Evolutionary conservation across 2,888 invertebrate species (phyloP).

Genomic region (Halictus ligatus): DNA sequence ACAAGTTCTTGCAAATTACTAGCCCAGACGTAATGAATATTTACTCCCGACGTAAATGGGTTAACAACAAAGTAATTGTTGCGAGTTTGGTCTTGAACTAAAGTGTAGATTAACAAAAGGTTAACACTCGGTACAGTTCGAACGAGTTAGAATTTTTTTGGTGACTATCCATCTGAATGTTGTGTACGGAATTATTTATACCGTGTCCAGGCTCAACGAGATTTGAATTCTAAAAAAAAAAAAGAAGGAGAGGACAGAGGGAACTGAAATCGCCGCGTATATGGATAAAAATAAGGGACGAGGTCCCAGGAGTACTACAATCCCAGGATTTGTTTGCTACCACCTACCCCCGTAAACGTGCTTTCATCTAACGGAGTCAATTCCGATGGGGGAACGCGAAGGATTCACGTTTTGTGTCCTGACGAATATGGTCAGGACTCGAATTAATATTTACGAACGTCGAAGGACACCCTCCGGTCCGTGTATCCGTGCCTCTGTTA

Average conservation of each 20-base stretch:
- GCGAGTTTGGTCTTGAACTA: neutral
- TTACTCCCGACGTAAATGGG: neutral
- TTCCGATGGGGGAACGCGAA: slow-evolving; percentile 56
- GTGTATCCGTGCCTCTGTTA: neutral
- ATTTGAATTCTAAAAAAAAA: slow-evolving; percentile 33
- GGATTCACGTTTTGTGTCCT: slow-evolving; percentile 49
- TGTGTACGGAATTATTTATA: slow-evolving; percentile 75
- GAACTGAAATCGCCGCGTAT: slow-evolving; percentile 57
- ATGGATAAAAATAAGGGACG: slow-evolving; percentile 63
- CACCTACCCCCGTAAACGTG: slow-evolving; percentile 68
- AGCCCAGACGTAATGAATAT: neutral
- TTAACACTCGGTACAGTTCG: neutral
- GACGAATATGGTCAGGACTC: slow-evolving; percentile 46
- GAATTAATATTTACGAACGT: slow-evolving; percentile 69
- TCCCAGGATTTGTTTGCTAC: slow-evolving; percentile 78
- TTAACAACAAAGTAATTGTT: neutral
- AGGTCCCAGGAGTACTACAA: slow-evolving; percentile 75
- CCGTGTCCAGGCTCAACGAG: slow-evolving; percentile 40
- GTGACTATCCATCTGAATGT: slow-evolving; percentile 38
- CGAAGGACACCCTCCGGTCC: slow-evolving; percentile 19
- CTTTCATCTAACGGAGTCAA: slow-evolving; percentile 73
- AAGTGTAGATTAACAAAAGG: neutral
- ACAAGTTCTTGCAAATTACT: neutral
- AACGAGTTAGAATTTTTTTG: neutral
- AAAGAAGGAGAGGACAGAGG: slow-evolving; percentile 25